Percentiles rank a stretch among this genome's conserved stretches.
These are phyloP conservation scores for Podargus strigoides DNA, from an alignment of 2,797 vertebrate genomes.

Conservation along the genomic window DNA sequence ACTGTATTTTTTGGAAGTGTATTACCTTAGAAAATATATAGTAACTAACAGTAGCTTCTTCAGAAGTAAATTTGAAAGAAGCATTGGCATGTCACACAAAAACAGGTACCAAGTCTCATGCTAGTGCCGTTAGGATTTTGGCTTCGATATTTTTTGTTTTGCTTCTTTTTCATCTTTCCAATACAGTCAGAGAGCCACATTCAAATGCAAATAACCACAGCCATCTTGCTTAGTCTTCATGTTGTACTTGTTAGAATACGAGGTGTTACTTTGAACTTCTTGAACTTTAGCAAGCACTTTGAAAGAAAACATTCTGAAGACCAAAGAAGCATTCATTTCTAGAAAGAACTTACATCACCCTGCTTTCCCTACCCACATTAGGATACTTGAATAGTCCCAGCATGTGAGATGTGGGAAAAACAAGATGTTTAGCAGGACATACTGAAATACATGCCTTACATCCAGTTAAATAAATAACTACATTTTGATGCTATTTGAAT, in stretches of 20 bases:
- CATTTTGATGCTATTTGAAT: background rate
- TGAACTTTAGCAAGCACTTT: background rate
- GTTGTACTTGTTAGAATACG: background rate
- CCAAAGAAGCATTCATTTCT: background rate
- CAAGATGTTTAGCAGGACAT: background rate
- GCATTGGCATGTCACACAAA: background rate
- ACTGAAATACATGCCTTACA: background rate
- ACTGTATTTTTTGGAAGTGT: background rate
- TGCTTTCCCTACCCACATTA: background rate
- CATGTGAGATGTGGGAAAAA: background rate
- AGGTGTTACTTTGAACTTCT: background rate
- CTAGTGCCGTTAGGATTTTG: background rate
- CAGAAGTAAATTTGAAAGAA: background rate
- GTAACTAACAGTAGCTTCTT: background rate
- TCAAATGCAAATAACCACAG: background rate
- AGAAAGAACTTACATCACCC: background rate
- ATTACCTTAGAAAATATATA: background rate
- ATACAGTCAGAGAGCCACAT: background rate
- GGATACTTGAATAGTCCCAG: background rate
- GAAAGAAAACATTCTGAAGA: background rate
- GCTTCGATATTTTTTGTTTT: background rate
- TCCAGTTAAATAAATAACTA: background rate
- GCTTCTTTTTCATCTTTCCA: background rate
- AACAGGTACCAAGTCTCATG: background rate
- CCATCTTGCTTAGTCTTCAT: background rate